Base-by-base conservation (phyloP, 2,113 vertebrate species). In the Corythornis madagascariensis region DNA sequence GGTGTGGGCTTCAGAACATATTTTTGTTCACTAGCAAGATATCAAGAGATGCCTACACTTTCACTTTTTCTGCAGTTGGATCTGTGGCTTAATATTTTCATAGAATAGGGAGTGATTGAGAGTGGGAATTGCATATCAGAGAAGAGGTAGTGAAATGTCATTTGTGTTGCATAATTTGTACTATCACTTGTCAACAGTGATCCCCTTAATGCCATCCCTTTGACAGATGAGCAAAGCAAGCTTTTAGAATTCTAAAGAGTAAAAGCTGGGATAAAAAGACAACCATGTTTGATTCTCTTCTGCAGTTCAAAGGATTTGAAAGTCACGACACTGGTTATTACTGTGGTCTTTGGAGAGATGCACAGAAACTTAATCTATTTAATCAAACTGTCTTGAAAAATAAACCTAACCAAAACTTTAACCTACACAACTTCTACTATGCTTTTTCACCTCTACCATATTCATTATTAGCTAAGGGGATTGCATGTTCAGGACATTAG, bases 141-240 rank as follows among this genome's bases (percentile, higher is more conserved):
- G 95, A 94, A 95, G 91, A 97, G 95, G 94, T 92, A 94, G 95
- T 47, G 91, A 97, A 96, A 98, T 97, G 97, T 97, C 97, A 98
- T 97, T 96, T 95, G 95, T 96, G 96, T 97, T 98, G 97, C 97
- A 97, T 98, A 97, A 98, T 98, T 97, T 97, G 97, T 97, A 96
- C 97, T 94, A 97, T 97, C 97, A 93, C 96, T 98, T 98, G 97
- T 98, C 97, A 98, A 97, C 97, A 97, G 59, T 97, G 97, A 98
- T 98, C 96, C 96, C 96, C 96, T 97, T 97, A 98, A 97, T 97
- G 94, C 97, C 74, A 93, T 90, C 92, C 88, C 79, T 97, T 95
- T 97, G 97, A 97, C 97, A 97, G 97, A 97, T 92, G 96, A 97
- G 94, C 26, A 80, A 96, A 93, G 95, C 86, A 93, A 97, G 97